These are phyloP conservation scores for Hycleus phaleratus DNA, from an alignment of 1,140 invertebrate genomes.

Conservation along the genomic window DNA sequence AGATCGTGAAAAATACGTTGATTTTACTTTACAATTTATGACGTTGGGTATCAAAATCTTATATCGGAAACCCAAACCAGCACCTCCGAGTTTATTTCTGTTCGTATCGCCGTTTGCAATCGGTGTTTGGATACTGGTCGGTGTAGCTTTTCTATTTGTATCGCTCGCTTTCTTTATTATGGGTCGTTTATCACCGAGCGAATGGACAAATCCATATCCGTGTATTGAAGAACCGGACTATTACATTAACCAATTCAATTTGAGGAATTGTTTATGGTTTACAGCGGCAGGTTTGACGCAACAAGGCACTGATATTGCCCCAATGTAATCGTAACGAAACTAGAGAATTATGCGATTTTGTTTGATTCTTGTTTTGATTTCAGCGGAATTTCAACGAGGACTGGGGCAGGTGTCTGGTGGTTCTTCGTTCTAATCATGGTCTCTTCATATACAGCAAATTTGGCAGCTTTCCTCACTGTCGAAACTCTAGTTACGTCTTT, in stretches of 20 bases:
- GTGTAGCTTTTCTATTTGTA: constrained; percentile 62
- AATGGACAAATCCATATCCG: constrained; percentile 70
- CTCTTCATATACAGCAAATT: constrained; percentile 93
- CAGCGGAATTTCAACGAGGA: constrained; percentile 72
- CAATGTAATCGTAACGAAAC: constrained; percentile 42
- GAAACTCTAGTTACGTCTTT: constrained; percentile 75
- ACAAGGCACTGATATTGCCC: constrained; percentile 77
- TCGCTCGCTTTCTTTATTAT: constrained; percentile 67
- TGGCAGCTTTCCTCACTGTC: constrained; percentile 93
- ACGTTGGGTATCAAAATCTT: constrained; percentile 67
- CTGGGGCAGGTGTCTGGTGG: constrained; percentile 81
- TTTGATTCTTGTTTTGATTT: constrained; percentile 18
- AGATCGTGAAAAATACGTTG: constrained; percentile 78
- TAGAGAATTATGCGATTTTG: neutral
- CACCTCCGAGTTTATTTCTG: constrained; percentile 65
- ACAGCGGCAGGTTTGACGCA: constrained; percentile 64
- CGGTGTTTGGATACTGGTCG: constrained; percentile 71
- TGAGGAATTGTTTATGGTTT: constrained; percentile 52
- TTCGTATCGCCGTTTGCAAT: constrained; percentile 72
- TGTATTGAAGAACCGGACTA: constrained; percentile 59
- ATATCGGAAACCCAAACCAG: constrained; percentile 61
- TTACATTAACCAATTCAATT: constrained; percentile 60
- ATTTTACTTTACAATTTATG: constrained; percentile 88
- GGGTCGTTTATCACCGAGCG: constrained; percentile 63
- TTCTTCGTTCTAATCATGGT: constrained; percentile 94